These are phyloP conservation scores for Morone chrysops DNA, from an alignment of 2,113 vertebrate species.

Conservation along the genomic window DNA sequence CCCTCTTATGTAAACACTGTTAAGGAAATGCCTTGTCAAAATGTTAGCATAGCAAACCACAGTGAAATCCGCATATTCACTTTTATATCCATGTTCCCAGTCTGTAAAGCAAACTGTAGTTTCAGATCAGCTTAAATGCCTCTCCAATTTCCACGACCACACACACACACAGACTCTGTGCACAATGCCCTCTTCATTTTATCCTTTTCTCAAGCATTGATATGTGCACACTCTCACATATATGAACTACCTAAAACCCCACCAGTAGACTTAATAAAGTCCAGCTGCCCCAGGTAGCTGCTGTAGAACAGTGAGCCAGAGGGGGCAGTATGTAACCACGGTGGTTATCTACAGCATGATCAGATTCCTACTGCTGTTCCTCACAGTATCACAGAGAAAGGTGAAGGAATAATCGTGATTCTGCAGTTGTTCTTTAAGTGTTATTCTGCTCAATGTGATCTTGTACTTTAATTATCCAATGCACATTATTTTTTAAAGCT, in stretches of 20 bases:
- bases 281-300: conserved; percentile 3
- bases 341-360: background rate
- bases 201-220: background rate
- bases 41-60: conserved; percentile 58
- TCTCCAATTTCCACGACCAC: conserved; percentile 23
- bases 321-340: conserved; percentile 49
- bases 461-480: background rate
- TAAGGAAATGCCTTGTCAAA: conserved; percentile 69
- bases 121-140: conserved; percentile 27
- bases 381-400: background rate
- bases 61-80: conserved; percentile 30
- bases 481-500: background rate
- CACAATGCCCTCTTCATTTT: conserved; percentile 15
- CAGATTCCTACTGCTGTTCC: background rate
- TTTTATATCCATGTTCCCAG: conserved; percentile 17
- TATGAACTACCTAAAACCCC: conserved; percentile 3
- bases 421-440: background rate
- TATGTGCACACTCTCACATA: conserved; percentile 17
- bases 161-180: conserved; percentile 14
- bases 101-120: conserved; percentile 50
- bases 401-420: background rate
- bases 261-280: conserved; percentile 12
- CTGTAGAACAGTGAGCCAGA: conserved; percentile 23
- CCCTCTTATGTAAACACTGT: conserved; percentile 55
- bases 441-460: background rate